Percentiles rank a stretch among this genome's conserved stretches.
Evolutionary conservation across 2,888 invertebrate genomes (phyloP).

Genomic region (Lasioglossum zephyrum): DNA sequence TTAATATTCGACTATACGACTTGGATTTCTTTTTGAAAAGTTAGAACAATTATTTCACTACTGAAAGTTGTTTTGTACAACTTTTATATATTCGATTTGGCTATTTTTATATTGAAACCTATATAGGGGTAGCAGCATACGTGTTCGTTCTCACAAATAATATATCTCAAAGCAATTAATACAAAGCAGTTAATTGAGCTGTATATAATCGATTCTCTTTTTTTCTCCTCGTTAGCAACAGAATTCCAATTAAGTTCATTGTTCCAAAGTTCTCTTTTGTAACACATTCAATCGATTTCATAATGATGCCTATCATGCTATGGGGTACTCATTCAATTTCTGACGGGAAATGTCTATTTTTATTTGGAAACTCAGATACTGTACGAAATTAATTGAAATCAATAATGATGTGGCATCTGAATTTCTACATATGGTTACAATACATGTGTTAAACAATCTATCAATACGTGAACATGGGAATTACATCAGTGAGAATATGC

Average conservation of each 20-base stretch:
- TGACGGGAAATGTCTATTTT: neutral
- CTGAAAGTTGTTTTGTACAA: too few relatives aligned
- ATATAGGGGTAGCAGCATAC: neutral
- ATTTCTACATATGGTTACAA: neutral
- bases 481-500: neutral
- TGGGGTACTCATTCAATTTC: neutral
- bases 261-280: neutral
- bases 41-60: too few relatives aligned
- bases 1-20: too few relatives aligned
- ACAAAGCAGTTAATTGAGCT: neutral
- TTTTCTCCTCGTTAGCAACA: conserved; percentile 5
- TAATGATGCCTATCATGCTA: conserved; percentile 5
- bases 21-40: too few relatives aligned
- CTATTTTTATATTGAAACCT: too few relatives aligned
- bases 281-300: neutral
- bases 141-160: neutral
- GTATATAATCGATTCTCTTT: neutral
- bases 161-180: neutral
- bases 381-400: neutral
- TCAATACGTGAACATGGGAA: neutral
- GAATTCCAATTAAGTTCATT: neutral
- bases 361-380: neutral
- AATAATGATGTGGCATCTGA: neutral
- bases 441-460: neutral
- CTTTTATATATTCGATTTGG: too few relatives aligned